Conservation (phyloP, 2,797 vertebrate genomes). For the Channallabes apus region DNA sequence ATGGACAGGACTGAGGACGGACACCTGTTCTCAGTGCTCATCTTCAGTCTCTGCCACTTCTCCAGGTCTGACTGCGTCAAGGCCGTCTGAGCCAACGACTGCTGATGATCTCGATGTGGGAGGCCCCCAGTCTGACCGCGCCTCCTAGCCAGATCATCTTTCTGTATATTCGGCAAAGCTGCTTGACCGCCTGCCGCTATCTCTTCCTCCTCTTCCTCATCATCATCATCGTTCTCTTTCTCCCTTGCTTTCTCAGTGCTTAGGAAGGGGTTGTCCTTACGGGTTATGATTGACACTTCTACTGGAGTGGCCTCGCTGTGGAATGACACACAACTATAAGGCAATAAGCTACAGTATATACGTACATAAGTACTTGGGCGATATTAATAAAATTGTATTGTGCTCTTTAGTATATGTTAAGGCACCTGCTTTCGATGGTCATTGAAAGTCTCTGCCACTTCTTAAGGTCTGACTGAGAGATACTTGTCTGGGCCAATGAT, state of each 20-base stretch:
- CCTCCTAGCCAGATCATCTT: slow-evolving; percentile 79
- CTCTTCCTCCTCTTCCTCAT: slow-evolving; percentile 33
- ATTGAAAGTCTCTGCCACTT: slow-evolving; percentile 91
- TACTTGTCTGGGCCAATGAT: slow-evolving; percentile 73
- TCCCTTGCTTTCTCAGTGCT: slow-evolving; percentile 51
- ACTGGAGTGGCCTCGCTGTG: slow-evolving; percentile 58
- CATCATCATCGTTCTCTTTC: slow-evolving; percentile 51
- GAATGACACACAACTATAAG: slow-evolving; percentile 15
- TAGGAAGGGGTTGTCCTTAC: slow-evolving; percentile 70
- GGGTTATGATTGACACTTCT: slow-evolving; percentile 65
- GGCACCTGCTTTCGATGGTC: slow-evolving; percentile 84
- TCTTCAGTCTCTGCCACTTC: slow-evolving; percentile 90
- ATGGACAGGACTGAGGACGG: not conserved
- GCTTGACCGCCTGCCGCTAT: slow-evolving; percentile 41
- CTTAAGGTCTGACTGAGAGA: slow-evolving; percentile 87
- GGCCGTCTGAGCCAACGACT: slow-evolving; percentile 71
- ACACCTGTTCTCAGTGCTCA: slow-evolving; percentile 86
- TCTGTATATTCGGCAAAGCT: slow-evolving; percentile 73
- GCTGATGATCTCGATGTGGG: slow-evolving; percentile 69
- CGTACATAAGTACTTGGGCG: not conserved
- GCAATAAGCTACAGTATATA: not conserved
- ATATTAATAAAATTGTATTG: not conserved
- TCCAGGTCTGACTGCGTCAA: slow-evolving; percentile 88
- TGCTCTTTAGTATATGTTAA: not conserved
- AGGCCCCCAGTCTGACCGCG: slow-evolving; percentile 69